Evolutionary conservation across 92 coral and sea anemone genomes (phyloP), one percentile per base, ranked within the genome.

Genomic region (Heteractis magnifica): DNA sequence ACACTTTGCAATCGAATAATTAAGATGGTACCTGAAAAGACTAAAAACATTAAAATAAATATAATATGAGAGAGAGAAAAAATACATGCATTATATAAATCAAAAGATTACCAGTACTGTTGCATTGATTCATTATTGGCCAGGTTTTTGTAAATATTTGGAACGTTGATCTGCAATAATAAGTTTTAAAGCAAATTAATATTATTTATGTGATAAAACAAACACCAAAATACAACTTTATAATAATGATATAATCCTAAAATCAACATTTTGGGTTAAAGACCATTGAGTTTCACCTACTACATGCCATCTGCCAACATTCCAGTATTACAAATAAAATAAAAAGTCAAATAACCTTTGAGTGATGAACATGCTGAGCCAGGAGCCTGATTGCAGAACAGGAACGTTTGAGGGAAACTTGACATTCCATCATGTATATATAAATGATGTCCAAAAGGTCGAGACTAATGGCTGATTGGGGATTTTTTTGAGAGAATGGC

Each of bases 101-200:
- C 56, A 12, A 9, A 18, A 15, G 20, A 34, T 64, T 79, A 79
- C 83, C 83, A 79, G 74, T 79, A 79, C 83, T 79, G 75, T 41
- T 79, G 83, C 34, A 60, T 26, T 79, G 75, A 79, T 79, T 64
- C 83, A 79, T 79, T 79, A 79, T 79, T 79, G 20, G 18, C 60
- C 83, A 79, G 83, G 23, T 75, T 79, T 48, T 79, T 79, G 71
- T 79, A 79, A 12, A 79, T 48, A 79, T 79, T 62, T 16, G 56
- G 83, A 41, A 79, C 44, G 14, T 79, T 79, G 75, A 79, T 21
- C 83, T 79, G 83, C 0, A 60, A 59, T 9, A 59, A 59, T 12
- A 14, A 59, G 16, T 55, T 55, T 55, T 55, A 78, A 56, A 56
- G 65, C 1, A 79, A 44, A 79, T 44, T 41, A 49, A 41, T 74